These are phyloP conservation scores for Todus mexicanus DNA, from an alignment of 2,797 vertebrate genomes.

Conservation along the genomic window DNA sequence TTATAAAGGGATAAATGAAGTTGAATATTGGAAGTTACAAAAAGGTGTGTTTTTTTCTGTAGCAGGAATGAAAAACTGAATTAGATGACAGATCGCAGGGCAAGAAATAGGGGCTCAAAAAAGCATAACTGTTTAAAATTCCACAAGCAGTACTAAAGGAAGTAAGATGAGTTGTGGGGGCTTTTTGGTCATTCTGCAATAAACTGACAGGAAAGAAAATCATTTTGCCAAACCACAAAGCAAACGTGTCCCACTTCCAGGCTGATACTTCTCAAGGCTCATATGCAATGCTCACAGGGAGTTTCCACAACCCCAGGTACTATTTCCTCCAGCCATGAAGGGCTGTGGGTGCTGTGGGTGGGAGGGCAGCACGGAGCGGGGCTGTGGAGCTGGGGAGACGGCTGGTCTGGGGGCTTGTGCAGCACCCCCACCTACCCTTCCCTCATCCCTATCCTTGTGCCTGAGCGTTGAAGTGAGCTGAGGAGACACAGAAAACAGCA, in stretches of 20 bases:
- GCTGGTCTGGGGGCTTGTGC: neutral
- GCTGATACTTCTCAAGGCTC: neutral
- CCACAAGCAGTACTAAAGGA: neutral
- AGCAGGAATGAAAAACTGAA: neutral
- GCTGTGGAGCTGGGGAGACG: neutral
- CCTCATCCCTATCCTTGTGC: neutral
- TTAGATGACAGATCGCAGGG: neutral
- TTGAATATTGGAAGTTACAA: neutral
- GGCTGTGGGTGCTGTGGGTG: too few species aligned
- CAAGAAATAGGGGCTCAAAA: neutral
- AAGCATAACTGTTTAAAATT: slow-evolving; percentile 14
- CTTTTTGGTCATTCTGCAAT: neutral
- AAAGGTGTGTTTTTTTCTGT: neutral
- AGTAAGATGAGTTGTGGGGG: neutral
- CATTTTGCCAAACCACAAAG: neutral
- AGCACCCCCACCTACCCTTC: neutral
- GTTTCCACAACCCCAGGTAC: neutral
- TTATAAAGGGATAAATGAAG: slow-evolving; percentile 1
- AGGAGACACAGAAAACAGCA: neutral
- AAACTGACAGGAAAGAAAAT: neutral
- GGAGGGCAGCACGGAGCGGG: neutral
- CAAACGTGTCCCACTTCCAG: neutral
- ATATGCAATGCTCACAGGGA: neutral
- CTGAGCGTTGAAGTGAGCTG: neutral
- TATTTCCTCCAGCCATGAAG: accelerated